phyloP scores from a whole-genome alignment of 2,797 vertebrate genomes.

The Miichthys miiuy region DNA sequence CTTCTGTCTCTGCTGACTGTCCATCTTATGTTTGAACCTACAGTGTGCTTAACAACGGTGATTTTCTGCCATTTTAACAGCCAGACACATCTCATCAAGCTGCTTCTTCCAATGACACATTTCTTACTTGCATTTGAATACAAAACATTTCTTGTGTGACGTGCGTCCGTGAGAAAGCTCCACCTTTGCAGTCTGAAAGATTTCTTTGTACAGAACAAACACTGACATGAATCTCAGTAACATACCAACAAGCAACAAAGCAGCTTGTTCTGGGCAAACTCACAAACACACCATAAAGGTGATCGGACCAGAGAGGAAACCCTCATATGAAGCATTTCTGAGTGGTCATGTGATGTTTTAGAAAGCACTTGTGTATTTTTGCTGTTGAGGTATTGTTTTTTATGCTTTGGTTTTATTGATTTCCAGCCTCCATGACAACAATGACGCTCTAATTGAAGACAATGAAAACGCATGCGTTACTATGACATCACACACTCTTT shows the following conservation, averaged over 20 bases:
- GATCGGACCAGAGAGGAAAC: neutral
- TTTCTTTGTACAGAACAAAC: neutral
- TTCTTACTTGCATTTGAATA: neutral
- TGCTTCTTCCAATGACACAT: neutral
- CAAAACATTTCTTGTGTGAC: neutral
- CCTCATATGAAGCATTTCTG: neutral
- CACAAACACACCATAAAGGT: neutral
- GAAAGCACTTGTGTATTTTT: neutral
- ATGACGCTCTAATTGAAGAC: constrained; percentile 10
- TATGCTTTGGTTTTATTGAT: constrained; percentile 4
- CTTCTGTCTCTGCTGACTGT: neutral
- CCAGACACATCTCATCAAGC: neutral
- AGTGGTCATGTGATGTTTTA: neutral
- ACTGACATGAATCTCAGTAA: neutral
- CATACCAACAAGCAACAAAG: neutral
- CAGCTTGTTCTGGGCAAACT: neutral
- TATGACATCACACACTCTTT: neutral
- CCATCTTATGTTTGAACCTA: neutral
- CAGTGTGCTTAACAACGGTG: constrained; percentile 5
- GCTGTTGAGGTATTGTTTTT: neutral
- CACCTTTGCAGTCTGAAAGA: neutral
- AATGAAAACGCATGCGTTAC: neutral
- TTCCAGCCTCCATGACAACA: constrained; percentile 36
- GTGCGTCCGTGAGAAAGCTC: neutral
- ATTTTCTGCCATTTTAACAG: constrained; percentile 30